A percentile compares a stretch with the other conserved stretches of the same genome.
These are phyloP conservation scores for Anhinga rufa DNA, from an alignment of 2,113 vertebrate genomes.

Conservation along the genomic window DNA sequence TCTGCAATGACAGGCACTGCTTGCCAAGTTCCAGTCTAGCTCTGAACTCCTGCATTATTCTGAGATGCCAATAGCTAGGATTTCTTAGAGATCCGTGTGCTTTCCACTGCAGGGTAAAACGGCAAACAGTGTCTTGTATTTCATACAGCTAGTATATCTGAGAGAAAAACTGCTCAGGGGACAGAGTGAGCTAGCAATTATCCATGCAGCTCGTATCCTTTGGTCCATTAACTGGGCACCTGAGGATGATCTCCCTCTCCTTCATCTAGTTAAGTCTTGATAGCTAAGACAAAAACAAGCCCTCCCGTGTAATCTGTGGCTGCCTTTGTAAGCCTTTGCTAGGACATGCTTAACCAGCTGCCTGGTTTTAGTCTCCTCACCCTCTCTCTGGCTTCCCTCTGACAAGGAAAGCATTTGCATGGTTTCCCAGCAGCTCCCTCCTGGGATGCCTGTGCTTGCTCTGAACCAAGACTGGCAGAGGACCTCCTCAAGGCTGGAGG, in stretches of 20 bases:
- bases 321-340: background rate
- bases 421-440: background rate
- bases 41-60: conserved; percentile 51
- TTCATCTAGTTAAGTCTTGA: background rate
- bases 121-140: background rate
- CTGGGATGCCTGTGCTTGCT: background rate
- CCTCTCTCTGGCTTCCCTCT: background rate
- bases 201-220: background rate
- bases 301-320: background rate
- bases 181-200: background rate
- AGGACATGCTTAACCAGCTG: background rate
- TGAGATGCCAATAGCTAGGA: conserved; percentile 35
- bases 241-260: background rate
- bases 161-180: background rate
- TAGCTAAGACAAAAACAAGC: background rate
- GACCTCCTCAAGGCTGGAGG: background rate
- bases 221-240: background rate
- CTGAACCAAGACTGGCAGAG: background rate
- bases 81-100: conserved; percentile 49
- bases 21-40: conserved; percentile 60
- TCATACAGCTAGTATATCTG: background rate
- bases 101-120: conserved; percentile 23
- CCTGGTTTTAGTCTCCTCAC: background rate
- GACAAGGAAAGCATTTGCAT: background rate
- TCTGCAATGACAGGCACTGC: conserved; percentile 38